Percentiles rank a stretch among this genome's conserved stretches.
phyloP scores from a whole-genome alignment of 2,113 vertebrate genomes.

The Diadophis punctatus region DNA sequence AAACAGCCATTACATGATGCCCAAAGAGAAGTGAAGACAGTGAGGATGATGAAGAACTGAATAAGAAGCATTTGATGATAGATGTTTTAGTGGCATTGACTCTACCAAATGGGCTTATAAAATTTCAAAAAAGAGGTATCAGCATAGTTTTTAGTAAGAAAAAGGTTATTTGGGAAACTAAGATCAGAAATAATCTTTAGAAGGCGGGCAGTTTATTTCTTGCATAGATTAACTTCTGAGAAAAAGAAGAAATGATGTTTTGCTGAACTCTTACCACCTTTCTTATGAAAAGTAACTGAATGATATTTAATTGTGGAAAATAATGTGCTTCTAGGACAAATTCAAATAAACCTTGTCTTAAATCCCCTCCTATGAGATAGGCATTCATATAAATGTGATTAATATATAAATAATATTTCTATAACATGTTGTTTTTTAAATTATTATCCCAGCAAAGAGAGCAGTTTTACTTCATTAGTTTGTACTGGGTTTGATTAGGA shows the following conservation, averaged over 20 bases:
- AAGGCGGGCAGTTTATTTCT: background rate
- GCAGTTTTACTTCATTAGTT: background rate
- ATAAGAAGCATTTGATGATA: background rate
- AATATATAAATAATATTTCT: background rate
- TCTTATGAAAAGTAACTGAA: background rate
- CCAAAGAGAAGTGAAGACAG: background rate
- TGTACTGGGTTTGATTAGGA: background rate
- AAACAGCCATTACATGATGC: background rate
- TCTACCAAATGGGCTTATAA: background rate
- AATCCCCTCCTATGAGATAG: too few relatives aligned
- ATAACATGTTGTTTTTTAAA: background rate
- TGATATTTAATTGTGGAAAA: background rate
- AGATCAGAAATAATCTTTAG: background rate
- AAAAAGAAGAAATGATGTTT: background rate
- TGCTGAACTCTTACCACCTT: background rate
- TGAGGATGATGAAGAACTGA: background rate
- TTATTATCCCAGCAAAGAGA: background rate
- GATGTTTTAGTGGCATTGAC: background rate
- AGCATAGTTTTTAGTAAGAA: background rate
- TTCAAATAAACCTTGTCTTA: background rate
- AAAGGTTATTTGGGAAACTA: background rate
- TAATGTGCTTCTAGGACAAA: background rate
- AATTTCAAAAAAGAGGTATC: background rate
- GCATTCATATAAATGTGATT: background rate
- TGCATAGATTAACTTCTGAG: background rate